phyloP scores from a whole-genome alignment of 2,113 vertebrate genomes.

The Reinhardtius hippoglossoides region DNA sequence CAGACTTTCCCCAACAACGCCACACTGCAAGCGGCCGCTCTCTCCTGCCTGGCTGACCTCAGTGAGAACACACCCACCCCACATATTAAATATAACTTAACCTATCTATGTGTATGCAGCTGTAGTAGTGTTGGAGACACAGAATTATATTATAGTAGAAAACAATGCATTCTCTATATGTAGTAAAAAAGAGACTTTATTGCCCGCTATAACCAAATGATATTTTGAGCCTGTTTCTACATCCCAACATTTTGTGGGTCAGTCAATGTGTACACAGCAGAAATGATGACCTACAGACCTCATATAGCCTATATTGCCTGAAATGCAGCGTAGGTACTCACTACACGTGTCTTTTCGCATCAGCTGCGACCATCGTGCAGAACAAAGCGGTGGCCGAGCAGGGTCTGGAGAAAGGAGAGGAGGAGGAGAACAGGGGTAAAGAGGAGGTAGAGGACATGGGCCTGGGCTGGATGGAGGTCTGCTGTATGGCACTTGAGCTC shows the following conservation, averaged over 20 bases:
- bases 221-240: neutral
- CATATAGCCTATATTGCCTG: neutral
- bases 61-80: slow-evolving; percentile 84
- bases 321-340: neutral
- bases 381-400: slow-evolving; percentile 79
- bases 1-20: slow-evolving; percentile 84
- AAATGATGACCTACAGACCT: neutral
- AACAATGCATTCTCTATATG: neutral
- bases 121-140: neutral
- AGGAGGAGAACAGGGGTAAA: slow-evolving; percentile 82
- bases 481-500: slow-evolving; percentile 87
- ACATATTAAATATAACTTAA: neutral
- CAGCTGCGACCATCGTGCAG: slow-evolving; percentile 93
- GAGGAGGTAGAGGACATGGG: slow-evolving; percentile 83
- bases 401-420: slow-evolving; percentile 80
- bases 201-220: neutral
- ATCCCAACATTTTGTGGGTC: neutral
- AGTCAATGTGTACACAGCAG: neutral
- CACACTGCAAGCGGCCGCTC: slow-evolving; percentile 85
- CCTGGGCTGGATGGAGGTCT: slow-evolving; percentile 89
- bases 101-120: neutral
- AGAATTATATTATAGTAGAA: neutral
- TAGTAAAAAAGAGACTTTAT: too few species aligned
- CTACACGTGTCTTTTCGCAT: neutral
- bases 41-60: slow-evolving; percentile 90